These are phyloP conservation scores for Calypte anna DNA, from an alignment of 2,113 vertebrate genomes.

Conservation along the genomic window DNA sequence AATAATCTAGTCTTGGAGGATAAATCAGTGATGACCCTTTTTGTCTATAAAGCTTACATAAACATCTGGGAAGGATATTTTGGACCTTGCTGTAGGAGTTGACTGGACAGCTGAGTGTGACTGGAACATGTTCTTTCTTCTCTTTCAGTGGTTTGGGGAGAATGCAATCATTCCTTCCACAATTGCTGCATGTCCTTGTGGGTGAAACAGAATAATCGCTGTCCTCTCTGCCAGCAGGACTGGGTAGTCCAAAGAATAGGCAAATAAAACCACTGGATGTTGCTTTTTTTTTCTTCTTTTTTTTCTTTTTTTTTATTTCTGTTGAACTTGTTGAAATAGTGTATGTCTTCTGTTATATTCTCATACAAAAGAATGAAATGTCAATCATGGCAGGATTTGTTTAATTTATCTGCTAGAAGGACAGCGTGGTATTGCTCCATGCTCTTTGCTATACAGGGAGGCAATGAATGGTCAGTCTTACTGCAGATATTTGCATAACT, in stretches of 20 bases:
- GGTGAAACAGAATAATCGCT: conserved; percentile 99
- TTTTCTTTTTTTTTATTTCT: not conserved
- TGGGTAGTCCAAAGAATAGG: conserved; percentile 99
- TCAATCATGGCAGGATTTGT: not conserved
- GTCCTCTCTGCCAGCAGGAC: conserved; percentile 98
- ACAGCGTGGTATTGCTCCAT: not conserved
- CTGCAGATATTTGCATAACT: conserved; percentile 6
- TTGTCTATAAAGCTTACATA: not conserved
- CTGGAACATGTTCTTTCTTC: conserved; percentile 50
- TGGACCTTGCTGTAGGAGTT: not conserved
- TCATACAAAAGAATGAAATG: not conserved
- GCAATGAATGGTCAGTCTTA: not conserved
- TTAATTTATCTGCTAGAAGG: not conserved
- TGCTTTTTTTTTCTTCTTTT: not conserved
- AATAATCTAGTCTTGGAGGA: not conserved
- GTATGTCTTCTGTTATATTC: not conserved
- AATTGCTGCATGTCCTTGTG: conserved; percentile 99
- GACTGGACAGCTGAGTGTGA: not conserved
- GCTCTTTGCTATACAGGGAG: not conserved
- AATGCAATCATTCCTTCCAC: conserved; percentile 99
- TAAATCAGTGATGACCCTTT: not conserved
- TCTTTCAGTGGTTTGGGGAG: conserved; percentile 97
- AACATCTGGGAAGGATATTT: not conserved
- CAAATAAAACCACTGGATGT: conserved; percentile 79
- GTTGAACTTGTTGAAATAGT: not conserved